phyloP scores from a whole-genome alignment of 2,888 invertebrate species.

The Rhamnusium bicolor region DNA sequence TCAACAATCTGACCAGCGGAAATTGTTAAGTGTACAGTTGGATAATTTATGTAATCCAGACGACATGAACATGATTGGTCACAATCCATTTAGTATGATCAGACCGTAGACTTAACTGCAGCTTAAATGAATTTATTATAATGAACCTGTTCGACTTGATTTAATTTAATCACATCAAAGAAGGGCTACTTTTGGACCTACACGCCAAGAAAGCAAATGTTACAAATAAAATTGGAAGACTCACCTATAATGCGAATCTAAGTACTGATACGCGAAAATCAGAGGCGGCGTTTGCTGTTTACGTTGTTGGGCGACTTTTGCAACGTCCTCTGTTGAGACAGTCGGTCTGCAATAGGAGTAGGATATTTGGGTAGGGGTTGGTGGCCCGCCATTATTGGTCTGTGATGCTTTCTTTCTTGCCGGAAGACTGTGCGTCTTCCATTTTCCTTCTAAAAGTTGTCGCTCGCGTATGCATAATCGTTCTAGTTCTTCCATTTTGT shows the following conservation, averaged over 20 bases:
- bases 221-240: slow-evolving; percentile 27
- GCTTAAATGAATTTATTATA: too few species aligned
- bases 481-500: slow-evolving; percentile 89
- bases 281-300: slow-evolving; percentile 65
- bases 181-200: too few species aligned
- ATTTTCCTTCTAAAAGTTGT: slow-evolving; percentile 87
- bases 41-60: too few species aligned
- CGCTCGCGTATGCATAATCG: slow-evolving; percentile 86
- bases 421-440: slow-evolving; percentile 92
- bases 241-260: slow-evolving; percentile 83
- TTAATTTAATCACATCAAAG: too few species aligned
- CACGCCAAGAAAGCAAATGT: too few species aligned
- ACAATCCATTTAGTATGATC: too few species aligned
- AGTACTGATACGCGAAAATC: slow-evolving; percentile 73
- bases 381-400: slow-evolving; percentile 69
- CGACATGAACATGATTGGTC: too few species aligned
- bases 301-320: slow-evolving; percentile 68
- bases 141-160: too few species aligned
- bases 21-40: too few species aligned
- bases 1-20: too few species aligned
- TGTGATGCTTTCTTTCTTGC: slow-evolving; percentile 86
- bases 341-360: slow-evolving; percentile 80
- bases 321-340: slow-evolving; percentile 86
- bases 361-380: slow-evolving; percentile 72
- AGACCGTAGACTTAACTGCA: too few species aligned